Base-by-base conservation (phyloP, 2,113 vertebrate genomes). In the Spea bombifrons region DNA sequence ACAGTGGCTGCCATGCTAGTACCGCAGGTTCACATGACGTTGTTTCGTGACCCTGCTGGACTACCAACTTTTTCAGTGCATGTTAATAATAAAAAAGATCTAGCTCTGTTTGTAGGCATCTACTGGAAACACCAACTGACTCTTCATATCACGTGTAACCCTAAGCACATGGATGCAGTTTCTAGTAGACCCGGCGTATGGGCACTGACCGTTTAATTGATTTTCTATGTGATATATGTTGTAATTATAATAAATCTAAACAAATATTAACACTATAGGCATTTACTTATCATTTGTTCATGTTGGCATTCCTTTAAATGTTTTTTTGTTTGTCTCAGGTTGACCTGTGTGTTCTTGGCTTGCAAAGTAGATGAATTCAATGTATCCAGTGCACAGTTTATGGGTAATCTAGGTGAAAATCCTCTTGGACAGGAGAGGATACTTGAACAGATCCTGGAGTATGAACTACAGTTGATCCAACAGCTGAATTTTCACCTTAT, bases 291-390 rank as follows among this genome's bases (percentile, higher is more conserved):
- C 55, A 44, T 12, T 7, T 65, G 43, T 4, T 45, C 63, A 63
- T 63, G 15, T 63, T 49, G 8, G 9, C 64, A 10, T 63, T 16
- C 17, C 7, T 5, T 16, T 30, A 10, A 48, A 8, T 55, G 43
- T 17, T 44, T 0, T 63, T 66, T 45, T 78, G 50, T 67, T 0
- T 67, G 74, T 57, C 3, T 81, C 8, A 99, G 97, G 97, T 87
- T 98, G 64, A 98, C 95, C 0, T 97, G 96, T 85, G 91, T 89
- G 0, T 99, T 97, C 88, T 87, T 99, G 81, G 93, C 97, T 47
- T 99, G 97, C 84, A 99, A 99, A 90, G 97, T 98, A 82, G 97
- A 99, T 66, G 96, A 99, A 88, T 99, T 99, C 86, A 99, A 99
- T 47, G 97, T 99, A 7, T 99, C 97, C 82, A 94, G 96, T 84